Percentiles rank a stretch among this genome's conserved stretches.
Conservation (phyloP, 2,888 invertebrate species). For the Acronicta alni region DNA sequence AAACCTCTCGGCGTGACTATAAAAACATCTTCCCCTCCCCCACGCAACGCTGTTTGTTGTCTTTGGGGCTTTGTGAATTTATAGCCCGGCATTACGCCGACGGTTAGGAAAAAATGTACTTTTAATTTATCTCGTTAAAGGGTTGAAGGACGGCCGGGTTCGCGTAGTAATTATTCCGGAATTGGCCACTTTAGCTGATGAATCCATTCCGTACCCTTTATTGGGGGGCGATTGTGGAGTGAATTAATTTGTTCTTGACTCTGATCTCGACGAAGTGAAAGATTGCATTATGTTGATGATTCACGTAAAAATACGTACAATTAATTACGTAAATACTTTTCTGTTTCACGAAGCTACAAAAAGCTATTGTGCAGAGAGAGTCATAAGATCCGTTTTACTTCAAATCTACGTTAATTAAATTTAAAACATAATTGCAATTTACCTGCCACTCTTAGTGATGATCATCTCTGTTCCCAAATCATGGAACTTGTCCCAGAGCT, state of each 20-base stretch:
- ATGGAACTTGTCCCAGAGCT: slow-evolving; percentile 99
- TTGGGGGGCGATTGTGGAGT: slow-evolving; percentile 79
- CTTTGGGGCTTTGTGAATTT: slow-evolving; percentile 89
- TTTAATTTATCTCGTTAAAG: slow-evolving; percentile 90
- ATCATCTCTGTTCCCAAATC: slow-evolving; percentile 99
- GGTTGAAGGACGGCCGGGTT: slow-evolving; percentile 88
- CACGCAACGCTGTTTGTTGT: slow-evolving; percentile 82
- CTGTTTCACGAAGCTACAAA: neutral
- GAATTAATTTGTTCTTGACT: slow-evolving; percentile 84
- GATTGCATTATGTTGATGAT: slow-evolving; percentile 81
- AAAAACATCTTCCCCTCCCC: slow-evolving; percentile 88
- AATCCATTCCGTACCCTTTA: slow-evolving; percentile 85
- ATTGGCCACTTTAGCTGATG: slow-evolving; percentile 89
- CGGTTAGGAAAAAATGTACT: slow-evolving; percentile 89
- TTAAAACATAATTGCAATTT: slow-evolving; percentile 51
- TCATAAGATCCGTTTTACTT: too few species aligned
- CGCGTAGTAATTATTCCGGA: slow-evolving; percentile 88
- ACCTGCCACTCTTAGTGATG: slow-evolving; percentile 99
- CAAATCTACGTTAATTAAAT: neutral
- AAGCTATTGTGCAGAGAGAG: too few species aligned
- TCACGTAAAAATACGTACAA: slow-evolving; percentile 44
- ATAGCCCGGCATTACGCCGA: slow-evolving; percentile 84
- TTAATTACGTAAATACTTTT: slow-evolving; percentile 57
- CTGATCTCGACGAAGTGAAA: slow-evolving; percentile 81
- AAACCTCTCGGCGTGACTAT: slow-evolving; percentile 89